A percentile compares a stretch with the other conserved stretches of the same genome.
phyloP scores from a whole-genome alignment of 2,797 vertebrate species.

The Rachycentron canadum region DNA sequence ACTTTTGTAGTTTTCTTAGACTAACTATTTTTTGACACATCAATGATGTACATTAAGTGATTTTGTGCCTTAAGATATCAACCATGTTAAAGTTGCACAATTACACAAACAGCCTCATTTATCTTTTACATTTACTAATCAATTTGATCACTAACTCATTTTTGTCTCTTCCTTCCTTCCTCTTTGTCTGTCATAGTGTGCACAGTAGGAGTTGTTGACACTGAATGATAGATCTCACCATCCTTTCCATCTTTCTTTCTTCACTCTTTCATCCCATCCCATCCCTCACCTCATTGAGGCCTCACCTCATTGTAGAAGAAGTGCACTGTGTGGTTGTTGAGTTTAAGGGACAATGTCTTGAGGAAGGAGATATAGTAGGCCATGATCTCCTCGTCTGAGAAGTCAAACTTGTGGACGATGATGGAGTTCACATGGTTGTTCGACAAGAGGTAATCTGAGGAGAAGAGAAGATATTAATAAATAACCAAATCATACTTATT shows the following conservation, averaged over 20 bases:
- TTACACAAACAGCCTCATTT: background rate
- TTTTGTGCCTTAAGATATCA: background rate
- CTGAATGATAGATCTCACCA: background rate
- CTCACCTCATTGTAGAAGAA: conserved; percentile 99
- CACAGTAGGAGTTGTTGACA: background rate
- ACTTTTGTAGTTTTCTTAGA: background rate
- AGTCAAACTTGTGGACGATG: conserved; percentile 99
- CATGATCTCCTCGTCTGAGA: conserved; percentile 99
- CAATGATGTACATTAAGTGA: background rate
- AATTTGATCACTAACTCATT: background rate
- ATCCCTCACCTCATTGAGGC: background rate
- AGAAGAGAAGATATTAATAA: conserved; percentile 1
- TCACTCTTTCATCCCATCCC: background rate
- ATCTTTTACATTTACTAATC: background rate
- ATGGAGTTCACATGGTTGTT: conserved; percentile 99
- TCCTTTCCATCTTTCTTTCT: background rate
- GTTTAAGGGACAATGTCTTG: conserved; percentile 97
- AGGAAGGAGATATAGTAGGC: conserved; percentile 99
- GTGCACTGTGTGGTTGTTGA: conserved; percentile 98
- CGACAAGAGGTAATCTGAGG: conserved; percentile 94
- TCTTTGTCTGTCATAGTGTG: background rate
- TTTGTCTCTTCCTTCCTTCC: background rate
- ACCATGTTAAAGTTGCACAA: background rate
- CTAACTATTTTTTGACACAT: background rate
- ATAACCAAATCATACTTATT: conserved; percentile 5